phyloP scores from a whole-genome alignment of 2,888 invertebrate species.

The Amaurobius ferox region DNA sequence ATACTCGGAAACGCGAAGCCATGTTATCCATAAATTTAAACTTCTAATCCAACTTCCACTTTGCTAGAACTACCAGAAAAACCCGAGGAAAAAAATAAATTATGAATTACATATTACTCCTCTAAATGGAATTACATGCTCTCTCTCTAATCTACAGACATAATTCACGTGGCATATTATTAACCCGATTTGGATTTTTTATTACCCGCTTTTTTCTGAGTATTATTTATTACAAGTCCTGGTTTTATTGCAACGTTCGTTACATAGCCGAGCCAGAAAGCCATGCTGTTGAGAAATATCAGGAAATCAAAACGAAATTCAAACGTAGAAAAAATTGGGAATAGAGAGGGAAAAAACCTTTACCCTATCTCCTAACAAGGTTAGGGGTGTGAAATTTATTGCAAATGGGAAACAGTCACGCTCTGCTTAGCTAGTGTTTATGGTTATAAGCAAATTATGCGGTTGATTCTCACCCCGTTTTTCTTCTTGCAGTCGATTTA shows the following conservation, averaged over 20 bases:
- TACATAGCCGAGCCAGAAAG: not conserved
- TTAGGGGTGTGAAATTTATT: conserved; percentile 61
- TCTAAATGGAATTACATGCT: conserved; percentile 35
- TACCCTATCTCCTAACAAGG: conserved; percentile 64
- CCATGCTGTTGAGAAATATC: not conserved
- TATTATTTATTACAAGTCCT: conserved; percentile 47
- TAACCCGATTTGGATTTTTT: conserved; percentile 43
- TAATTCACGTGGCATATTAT: conserved; percentile 60
- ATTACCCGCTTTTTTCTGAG: not conserved
- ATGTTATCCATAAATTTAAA: not conserved
- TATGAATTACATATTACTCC: conserved; percentile 44
- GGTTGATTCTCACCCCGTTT: not conserved
- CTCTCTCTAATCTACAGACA: conserved; percentile 54
- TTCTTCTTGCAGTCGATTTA: not conserved
- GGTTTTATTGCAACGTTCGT: not conserved
- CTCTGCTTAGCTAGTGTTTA: conserved; percentile 23
- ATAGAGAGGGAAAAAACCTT: conserved; percentile 30
- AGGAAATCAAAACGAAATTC: conserved; percentile 48
- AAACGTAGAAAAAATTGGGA: conserved; percentile 49
- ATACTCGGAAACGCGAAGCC: too few species aligned
- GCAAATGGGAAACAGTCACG: conserved; percentile 42
- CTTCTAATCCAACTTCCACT: not conserved
- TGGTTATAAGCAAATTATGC: conserved; percentile 52
- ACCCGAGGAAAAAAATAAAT: conserved; percentile 2
- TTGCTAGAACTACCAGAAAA: not conserved